Base-by-base conservation (phyloP, 1,140 invertebrate genomes). In the Goniozus legneri region DNA sequence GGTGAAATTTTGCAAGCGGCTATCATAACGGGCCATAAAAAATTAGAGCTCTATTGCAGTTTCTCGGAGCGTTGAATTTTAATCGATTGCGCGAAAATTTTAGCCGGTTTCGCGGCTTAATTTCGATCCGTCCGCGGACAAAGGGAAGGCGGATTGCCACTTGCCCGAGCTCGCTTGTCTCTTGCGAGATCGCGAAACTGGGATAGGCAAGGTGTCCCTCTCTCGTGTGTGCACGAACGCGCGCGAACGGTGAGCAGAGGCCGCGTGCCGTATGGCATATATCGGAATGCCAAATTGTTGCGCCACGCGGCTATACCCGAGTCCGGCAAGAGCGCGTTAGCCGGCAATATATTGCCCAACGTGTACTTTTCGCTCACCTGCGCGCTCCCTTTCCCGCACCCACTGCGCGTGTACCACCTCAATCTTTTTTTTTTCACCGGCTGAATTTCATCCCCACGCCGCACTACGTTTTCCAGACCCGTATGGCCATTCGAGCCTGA, bases 251-350 rank as follows among this genome's bases (percentile, higher is more conserved):
- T 33, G 32, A 33, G n/a, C n/a, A n/a, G n/a, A n/a, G n/a, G n/a
- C n/a, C n/a, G n/a, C n/a, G n/a, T n/a, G n/a, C n/a, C n/a, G n/a
- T 46, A 49, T 8, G 40, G 45, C 42, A 58, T 53, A n/a, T n/a
- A 69, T 62, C 46, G 69, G 68, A 73, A 75, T 74, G 62, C 64
- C 71, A 69, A 74, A 75, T 71, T 69, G 52, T 75, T 75, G 67
- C 73, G 63, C 62, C 69, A 75, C 54, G n/a, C n/a, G n/a, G 33
- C 22, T 34, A 43, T 43, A n/a, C 49, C 54, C 56, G 58, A 58
- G 57, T 65, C 59, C 58, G 45, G 56, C 55, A 37, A 58, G 57
- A 59, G 54, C 56, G 50, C 61, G 54, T 52, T 54, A 62, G 55
- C 37, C 50, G 46, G 53, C 31, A 64, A n/a, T n/a, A n/a, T n/a